Evolutionary conservation across 2,888 invertebrate species (phyloP), one percentile per base, ranked within the genome.

Genomic region (Drosophila formosana): DNA sequence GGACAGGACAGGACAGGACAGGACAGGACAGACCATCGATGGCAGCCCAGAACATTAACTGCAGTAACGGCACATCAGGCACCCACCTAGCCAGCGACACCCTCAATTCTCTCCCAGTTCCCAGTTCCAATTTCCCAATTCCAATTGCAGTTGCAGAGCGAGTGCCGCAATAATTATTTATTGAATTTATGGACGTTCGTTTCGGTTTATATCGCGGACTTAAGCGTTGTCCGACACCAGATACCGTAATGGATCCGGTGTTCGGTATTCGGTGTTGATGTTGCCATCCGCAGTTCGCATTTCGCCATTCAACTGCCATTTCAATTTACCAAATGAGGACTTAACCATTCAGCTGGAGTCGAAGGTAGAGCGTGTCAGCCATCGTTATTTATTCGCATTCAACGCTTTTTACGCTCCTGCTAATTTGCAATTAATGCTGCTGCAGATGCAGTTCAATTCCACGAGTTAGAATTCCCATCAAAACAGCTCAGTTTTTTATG

Each of bases 81-180:
- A 37, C 37, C 25, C 51, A 13, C 18, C 41, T 25, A 8, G 25
- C 18, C 53, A 53, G 26, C 47, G 9, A n/a, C 32, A 32, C 32
- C 32, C 7, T 8, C 32, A 9, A 32, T 32, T 8, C 32, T 32
- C 34, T 34, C 34, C 34, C 34, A 34, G 11, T 34, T 18, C 30
- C 34, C 32, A 55, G 11, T 18, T 32, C 18, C 18, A 18, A 1
- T 18, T 18, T 1, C 23, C 9, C 45, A 32, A 1, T 11, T 23
- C 23, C 30, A 34, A 13, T 25, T 45, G 7, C 45, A 41, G 30
- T 13, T 30, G 18, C 39, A 30, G 49, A 28, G 41, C 43, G 39
- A 32, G 41, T 47, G 56, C 79, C 71, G 90, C 80, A 85, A 83
- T 89, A 90, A 90, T 90, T 90, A 90, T 90, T 90, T 90, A 90